Conservation (phyloP, 2,113 vertebrate genomes). For the Oncorhynchus kisutch region DNA sequence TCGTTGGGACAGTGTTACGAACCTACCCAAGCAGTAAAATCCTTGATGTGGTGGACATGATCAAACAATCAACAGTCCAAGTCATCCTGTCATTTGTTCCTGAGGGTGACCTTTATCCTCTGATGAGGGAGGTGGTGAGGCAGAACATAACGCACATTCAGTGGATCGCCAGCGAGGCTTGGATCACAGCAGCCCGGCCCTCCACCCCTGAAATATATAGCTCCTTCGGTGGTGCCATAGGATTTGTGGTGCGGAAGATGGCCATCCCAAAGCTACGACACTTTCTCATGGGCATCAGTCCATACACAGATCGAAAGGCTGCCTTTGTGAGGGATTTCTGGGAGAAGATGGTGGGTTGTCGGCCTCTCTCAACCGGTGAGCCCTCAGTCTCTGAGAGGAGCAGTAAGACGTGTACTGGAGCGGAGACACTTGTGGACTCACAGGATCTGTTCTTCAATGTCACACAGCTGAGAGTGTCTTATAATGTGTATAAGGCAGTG, state of each 20-base stretch:
- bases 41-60: constrained; percentile 67
- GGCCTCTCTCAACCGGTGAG: constrained; percentile 10
- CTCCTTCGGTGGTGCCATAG: constrained; percentile 69
- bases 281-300: constrained; percentile 61
- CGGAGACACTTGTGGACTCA: constrained; percentile 58
- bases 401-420: constrained; percentile 54
- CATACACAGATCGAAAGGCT: constrained; percentile 40
- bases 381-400: not conserved
- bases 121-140: constrained; percentile 68
- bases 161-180: constrained; percentile 79
- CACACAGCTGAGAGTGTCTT: constrained; percentile 69
- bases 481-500: constrained; percentile 76
- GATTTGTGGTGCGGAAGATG: constrained; percentile 73
- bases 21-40: constrained; percentile 62
- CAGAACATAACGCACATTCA: constrained; percentile 77
- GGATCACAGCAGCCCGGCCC: constrained; percentile 65
- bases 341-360: constrained; percentile 66
- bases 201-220: constrained; percentile 66
- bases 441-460: constrained; percentile 70
- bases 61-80: constrained; percentile 68
- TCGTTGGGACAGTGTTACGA: constrained; percentile 69
- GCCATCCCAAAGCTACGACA: constrained; percentile 63
- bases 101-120: constrained; percentile 73
- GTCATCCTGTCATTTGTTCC: constrained; percentile 73
- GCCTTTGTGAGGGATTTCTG: constrained; percentile 70